These are phyloP conservation scores for Morelia viridis DNA, from an alignment of 2,797 vertebrate genomes.

Conservation along the genomic window DNA sequence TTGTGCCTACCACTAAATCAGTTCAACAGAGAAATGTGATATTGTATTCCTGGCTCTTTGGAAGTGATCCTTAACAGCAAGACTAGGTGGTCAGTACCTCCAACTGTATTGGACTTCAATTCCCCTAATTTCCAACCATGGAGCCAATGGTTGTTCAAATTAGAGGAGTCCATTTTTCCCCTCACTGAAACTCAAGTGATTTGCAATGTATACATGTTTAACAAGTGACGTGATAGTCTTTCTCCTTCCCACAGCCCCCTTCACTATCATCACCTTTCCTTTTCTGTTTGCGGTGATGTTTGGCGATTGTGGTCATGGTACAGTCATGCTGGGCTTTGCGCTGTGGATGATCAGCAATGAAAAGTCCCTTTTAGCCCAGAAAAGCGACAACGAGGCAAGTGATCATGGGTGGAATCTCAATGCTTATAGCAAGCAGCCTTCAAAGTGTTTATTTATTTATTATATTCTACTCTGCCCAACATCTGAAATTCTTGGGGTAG, in stretches of 20 bases:
- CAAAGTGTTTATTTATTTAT: background rate
- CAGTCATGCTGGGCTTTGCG: constrained; percentile 75
- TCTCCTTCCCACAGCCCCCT: constrained; percentile 72
- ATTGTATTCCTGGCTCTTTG: background rate
- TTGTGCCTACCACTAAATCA: background rate
- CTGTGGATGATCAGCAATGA: constrained; percentile 81
- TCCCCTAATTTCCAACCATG: background rate
- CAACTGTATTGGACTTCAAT: background rate
- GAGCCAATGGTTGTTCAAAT: background rate
- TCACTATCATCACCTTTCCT: constrained; percentile 82
- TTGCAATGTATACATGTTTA: background rate
- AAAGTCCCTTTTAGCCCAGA: constrained; percentile 71
- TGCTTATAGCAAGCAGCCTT: background rate
- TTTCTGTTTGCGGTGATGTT: constrained; percentile 90
- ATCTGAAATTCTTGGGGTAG: background rate
- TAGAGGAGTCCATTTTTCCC: background rate
- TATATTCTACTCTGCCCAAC: background rate
- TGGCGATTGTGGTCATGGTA: constrained; percentile 79
- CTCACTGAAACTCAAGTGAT: background rate
- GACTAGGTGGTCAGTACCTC: background rate
- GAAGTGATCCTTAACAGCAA: background rate
- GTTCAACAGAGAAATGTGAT: background rate
- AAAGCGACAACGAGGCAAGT: constrained; percentile 76
- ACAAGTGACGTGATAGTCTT: background rate
- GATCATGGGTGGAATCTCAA: background rate